Percentiles rank a stretch among this genome's conserved stretches.
Conservation (phyloP, 2,113 vertebrate genomes). For the Choloepus hoffmanni region DNA sequence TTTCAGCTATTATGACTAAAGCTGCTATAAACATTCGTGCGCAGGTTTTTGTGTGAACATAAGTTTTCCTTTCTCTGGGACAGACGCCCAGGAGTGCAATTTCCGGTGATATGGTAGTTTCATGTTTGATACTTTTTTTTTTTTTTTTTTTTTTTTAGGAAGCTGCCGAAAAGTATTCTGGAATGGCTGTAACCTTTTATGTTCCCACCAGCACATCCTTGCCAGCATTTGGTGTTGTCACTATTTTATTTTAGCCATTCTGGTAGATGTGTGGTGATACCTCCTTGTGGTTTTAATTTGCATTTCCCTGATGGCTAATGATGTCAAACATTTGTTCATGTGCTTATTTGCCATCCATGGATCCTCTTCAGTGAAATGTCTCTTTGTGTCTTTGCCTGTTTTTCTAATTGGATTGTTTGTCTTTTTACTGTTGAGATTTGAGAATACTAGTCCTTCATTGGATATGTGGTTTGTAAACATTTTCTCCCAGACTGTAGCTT, state of each 20-base stretch:
- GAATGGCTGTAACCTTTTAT: background rate
- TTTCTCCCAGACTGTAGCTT: background rate
- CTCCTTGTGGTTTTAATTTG: background rate
- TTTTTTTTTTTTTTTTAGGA: slow-evolving; percentile 22
- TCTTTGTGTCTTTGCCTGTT: background rate
- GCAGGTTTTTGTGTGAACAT: slow-evolving; percentile 16
- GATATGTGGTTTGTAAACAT: background rate
- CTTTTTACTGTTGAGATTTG: background rate
- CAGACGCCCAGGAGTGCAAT: background rate
- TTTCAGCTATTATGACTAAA: background rate
- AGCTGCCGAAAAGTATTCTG: background rate
- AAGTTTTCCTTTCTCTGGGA: slow-evolving; percentile 49
- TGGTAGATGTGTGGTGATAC: background rate
- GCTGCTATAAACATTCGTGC: slow-evolving; percentile 9
- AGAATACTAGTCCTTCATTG: background rate
- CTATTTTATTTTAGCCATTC: background rate
- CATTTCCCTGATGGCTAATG: background rate
- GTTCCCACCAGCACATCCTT: background rate
- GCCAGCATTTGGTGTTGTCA: background rate
- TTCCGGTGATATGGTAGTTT: background rate
- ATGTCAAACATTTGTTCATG: background rate
- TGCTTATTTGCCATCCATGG: background rate
- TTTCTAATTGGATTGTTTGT: background rate
- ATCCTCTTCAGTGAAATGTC: background rate
- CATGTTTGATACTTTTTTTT: background rate